Conservation (phyloP, 2,888 invertebrate species). For the Eupithecia insigniata region DNA sequence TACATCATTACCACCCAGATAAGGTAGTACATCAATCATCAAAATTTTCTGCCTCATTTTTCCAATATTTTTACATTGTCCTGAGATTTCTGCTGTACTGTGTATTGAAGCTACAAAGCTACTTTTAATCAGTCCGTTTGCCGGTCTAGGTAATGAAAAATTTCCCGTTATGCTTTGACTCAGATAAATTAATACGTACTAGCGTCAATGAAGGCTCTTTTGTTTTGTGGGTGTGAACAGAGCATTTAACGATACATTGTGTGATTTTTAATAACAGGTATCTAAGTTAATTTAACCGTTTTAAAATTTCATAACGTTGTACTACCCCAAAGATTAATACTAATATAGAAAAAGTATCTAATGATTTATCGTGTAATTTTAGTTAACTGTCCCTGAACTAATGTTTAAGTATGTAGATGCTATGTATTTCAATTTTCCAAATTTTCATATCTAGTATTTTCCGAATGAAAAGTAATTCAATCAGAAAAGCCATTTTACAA, state of each 20-base stretch:
- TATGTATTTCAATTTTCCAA: no score
- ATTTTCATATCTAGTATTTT: not conserved
- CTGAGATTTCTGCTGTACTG: slow-evolving; percentile 48
- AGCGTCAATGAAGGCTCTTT: not conserved
- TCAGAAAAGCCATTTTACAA: not conserved
- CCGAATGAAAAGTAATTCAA: not conserved
- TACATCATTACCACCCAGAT: not conserved
- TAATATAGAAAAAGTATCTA: not conserved
- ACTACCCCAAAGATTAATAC: no score
- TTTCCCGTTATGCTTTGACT: slow-evolving; percentile 19
- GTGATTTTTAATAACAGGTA: no score
- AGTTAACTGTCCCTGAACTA: no score
- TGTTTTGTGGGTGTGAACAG: no score
- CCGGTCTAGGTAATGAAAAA: slow-evolving; percentile 51
- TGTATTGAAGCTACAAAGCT: slow-evolving; percentile 64
- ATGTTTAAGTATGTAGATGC: no score
- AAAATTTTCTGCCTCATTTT: not conserved
- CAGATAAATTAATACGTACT: slow-evolving; percentile 15
- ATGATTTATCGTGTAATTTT: not conserved
- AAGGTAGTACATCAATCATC: not conserved
- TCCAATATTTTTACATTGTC: slow-evolving; percentile 17
- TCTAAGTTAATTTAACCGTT: no score
- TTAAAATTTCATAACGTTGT: no score
- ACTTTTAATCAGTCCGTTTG: slow-evolving; percentile 80
- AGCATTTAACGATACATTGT: no score